Evolutionary conservation across 2,888 invertebrate genomes (phyloP).

Genomic region (Caenorhabditis doughertyi): DNA sequence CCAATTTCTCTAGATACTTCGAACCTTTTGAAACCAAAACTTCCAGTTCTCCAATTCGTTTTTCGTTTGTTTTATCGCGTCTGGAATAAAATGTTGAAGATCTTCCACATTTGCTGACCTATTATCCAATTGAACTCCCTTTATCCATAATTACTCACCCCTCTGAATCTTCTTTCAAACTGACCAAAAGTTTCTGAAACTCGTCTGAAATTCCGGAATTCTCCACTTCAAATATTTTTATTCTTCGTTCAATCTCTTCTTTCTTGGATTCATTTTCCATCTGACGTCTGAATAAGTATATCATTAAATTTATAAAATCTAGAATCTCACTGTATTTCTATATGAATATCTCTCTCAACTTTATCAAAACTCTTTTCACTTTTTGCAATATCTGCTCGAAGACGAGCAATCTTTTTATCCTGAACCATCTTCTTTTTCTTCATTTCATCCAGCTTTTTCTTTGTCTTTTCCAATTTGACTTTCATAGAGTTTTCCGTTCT

Average conservation of each 20-base stretch:
- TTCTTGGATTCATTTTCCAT: conserved; percentile 59
- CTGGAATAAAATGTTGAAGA: too few relatives aligned
- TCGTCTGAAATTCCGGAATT: conserved; percentile 59
- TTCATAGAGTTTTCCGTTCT: conserved; percentile 52
- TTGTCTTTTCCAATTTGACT: conserved; percentile 36
- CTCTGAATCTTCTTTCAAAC: conserved; percentile 30
- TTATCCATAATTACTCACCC: neutral
- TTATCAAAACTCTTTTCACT: conserved; percentile 61
- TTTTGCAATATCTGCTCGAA: conserved; percentile 53
- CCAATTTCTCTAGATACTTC: conserved; percentile 45
- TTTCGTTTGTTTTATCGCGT: conserved; percentile 12
- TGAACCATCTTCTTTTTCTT: conserved; percentile 55
- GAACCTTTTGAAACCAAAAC: conserved; percentile 37
- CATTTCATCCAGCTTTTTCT: conserved; percentile 47
- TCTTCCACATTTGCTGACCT: too few relatives aligned
- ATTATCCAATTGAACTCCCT: too few relatives aligned
- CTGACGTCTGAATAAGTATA: conserved; percentile 35
- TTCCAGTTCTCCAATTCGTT: conserved; percentile 47
- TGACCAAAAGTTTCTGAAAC: conserved; percentile 46
- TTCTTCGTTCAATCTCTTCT: conserved; percentile 53
- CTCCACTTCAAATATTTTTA: conserved; percentile 60
- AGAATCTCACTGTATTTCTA: conserved; percentile 45
- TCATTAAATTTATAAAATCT: neutral
- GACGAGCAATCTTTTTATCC: conserved; percentile 51
- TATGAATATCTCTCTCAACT: conserved; percentile 43